A percentile compares a stretch with the other conserved stretches of the same genome.
Conservation (phyloP, 2,797 vertebrate genomes). For the Chaunax sp. region DNA sequence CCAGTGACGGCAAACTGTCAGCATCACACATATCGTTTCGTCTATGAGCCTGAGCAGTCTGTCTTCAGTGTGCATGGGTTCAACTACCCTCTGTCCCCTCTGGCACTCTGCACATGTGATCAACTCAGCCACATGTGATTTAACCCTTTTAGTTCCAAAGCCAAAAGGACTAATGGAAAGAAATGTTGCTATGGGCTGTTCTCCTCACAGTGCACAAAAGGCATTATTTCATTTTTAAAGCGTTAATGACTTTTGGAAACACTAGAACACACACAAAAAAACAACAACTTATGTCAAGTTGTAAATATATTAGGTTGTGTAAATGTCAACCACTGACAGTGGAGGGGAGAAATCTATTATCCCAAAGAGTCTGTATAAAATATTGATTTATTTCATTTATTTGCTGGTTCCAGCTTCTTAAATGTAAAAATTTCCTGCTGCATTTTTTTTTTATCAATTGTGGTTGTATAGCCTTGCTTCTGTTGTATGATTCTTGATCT, state of each 20-base stretch:
- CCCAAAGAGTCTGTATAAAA: too few species aligned
- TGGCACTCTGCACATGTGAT: conserved; percentile 5
- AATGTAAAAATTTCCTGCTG: too few species aligned
- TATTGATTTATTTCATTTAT: too few species aligned
- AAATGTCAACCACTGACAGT: conserved; percentile 2
- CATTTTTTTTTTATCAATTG: too few species aligned
- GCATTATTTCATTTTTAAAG: too few species aligned
- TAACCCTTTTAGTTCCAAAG: not conserved
- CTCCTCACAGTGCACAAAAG: not conserved
- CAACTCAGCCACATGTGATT: conserved; percentile 4
- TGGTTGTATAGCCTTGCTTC: not conserved
- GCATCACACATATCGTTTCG: not conserved
- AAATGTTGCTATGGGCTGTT: not conserved
- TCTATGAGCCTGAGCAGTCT: not conserved
- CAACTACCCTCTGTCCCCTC: conserved; percentile 7
- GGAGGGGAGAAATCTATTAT: conserved; percentile 1
- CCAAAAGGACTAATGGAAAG: not conserved
- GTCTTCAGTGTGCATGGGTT: too few species aligned
- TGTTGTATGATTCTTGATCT: not conserved
- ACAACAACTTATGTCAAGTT: too few species aligned
- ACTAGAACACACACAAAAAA: not conserved
- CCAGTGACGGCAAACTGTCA: conserved; percentile 37
- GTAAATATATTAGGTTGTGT: too few species aligned
- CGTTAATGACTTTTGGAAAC: not conserved
- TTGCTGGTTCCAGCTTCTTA: too few species aligned